Evolutionary conservation across 92 coral and sea anemone genomes (phyloP), one percentile per base, ranked within the genome.

Genomic region (Porites evermanni): DNA sequence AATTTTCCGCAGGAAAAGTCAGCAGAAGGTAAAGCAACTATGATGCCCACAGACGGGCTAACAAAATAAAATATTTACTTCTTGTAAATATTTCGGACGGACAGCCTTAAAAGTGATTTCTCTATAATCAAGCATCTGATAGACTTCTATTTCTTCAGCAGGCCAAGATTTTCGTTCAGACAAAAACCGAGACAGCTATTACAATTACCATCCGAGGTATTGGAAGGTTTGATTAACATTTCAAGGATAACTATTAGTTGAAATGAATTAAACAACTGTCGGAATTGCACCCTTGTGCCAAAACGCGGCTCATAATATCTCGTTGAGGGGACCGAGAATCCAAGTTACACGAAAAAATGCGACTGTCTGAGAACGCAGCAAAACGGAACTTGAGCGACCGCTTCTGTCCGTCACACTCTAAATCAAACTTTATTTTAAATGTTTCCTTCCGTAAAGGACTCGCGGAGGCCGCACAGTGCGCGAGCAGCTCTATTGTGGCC

Each of bases 131-230:
- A 29, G 32, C 2, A 26, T 64, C 64, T 61, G 38, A 78, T 24
- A 26, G 32, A 32, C 54, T 11, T 63, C 18, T 52, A 8, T 67
- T 19, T 26, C 24, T 58, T 19, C 60, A 54, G 24, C 44, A 19
- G 47, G 68, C 61, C 67, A 17, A 32, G 67, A 56, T 81, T 69
- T 52, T 21, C 53, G 32, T 77, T 72, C 80, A 83, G 80, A 83
- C 80, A 73, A 83, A 83, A 73, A 32, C 65, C 64, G 86, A 82
- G 86, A 82, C 86, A 82, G 86, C 58, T 54, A 79, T 79, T 79
- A 79, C 54, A 16, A 63, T 72, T 8, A 82, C 29, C 16, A 60
- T 14, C 50, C 52, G 13, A 71, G 67, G 56, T 70, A 54, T 70
- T 32, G 64, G 44, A 59, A 44, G 18, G 86, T 81, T 60, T 32